Conservation (phyloP, 37 sponge, comb jelly and placozoan genomes). For the Hexactinellida sp. region DNA sequence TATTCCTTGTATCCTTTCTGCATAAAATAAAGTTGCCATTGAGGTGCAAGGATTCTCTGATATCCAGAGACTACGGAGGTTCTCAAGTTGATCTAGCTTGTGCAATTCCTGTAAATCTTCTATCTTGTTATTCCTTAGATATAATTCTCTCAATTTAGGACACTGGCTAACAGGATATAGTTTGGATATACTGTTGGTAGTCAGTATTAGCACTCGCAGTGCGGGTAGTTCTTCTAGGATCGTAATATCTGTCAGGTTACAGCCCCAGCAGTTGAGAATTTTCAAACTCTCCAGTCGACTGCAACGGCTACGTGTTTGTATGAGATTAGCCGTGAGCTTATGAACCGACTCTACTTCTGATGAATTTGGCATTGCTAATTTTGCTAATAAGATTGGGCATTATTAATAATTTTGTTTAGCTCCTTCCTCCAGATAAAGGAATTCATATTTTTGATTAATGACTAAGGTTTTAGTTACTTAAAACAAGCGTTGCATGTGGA, state of each 20-base stretch:
- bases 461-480: too few relatives aligned
- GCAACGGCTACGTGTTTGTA: constrained; percentile 32
- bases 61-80: constrained; percentile 42
- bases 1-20: not conserved
- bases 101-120: constrained; percentile 27
- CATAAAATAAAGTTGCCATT: not conserved
- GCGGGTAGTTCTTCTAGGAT: not conserved
- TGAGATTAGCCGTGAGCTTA: constrained; percentile 28
- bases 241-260: constrained; percentile 35
- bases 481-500: not conserved
- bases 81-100: constrained; percentile 21
- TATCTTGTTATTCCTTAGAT: constrained; percentile 36
- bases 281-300: constrained; percentile 27
- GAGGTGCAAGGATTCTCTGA: constrained; percentile 34
- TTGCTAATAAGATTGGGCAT: too few relatives aligned
- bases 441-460: too few relatives aligned
- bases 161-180: not conserved
- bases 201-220: not conserved
- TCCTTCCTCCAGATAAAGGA: too few relatives aligned
- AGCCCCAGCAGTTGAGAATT: constrained; percentile 62
- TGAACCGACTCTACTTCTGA: not conserved
- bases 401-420: too few relatives aligned
- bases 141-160: constrained; percentile 38
- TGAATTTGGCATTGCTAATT: not conserved
- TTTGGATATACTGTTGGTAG: not conserved